These are phyloP conservation scores for Icerya purchasi DNA, from an alignment of 2,888 invertebrate genomes.

Conservation along the genomic window DNA sequence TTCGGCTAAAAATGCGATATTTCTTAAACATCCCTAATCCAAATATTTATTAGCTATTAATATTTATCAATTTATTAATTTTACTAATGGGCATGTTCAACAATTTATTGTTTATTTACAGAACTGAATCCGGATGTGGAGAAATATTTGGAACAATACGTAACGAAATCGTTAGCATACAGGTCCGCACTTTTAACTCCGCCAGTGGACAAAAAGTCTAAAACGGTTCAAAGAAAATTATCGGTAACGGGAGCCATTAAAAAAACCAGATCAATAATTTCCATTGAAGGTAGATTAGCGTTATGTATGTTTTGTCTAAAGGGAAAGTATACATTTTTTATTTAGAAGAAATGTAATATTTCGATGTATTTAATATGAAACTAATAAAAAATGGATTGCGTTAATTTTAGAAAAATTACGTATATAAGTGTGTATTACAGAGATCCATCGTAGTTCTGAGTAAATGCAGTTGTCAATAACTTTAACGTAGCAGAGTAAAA, in stretches of 20 bases:
- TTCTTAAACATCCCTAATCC: background rate
- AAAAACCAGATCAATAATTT: slow-evolving; percentile 74
- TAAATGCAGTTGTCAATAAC: too few species aligned
- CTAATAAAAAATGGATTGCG: too few species aligned
- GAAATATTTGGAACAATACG: slow-evolving; percentile 65
- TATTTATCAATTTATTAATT: background rate
- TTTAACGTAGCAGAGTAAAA: too few species aligned
- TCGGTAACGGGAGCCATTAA: slow-evolving; percentile 82
- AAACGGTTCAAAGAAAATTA: slow-evolving; percentile 46
- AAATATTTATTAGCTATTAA: slow-evolving; percentile 1
- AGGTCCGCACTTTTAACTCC: slow-evolving; percentile 43
- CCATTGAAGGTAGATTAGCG: slow-evolving; percentile 63
- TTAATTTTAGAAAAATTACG: too few species aligned
- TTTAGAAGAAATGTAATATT: too few species aligned
- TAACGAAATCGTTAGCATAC: slow-evolving; percentile 55
- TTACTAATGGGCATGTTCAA: background rate
- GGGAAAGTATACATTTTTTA: too few species aligned
- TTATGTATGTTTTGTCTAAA: too few species aligned
- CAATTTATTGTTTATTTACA: slow-evolving; percentile 26
- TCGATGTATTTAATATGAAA: too few species aligned
- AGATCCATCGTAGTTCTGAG: too few species aligned
- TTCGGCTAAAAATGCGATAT: too few species aligned
- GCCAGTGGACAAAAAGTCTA: slow-evolving; percentile 26
- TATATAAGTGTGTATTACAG: too few species aligned
- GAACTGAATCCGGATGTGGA: slow-evolving; percentile 62